Base-by-base conservation (phyloP, 2,113 vertebrate species). In the Callocephalon fimbriatum region DNA sequence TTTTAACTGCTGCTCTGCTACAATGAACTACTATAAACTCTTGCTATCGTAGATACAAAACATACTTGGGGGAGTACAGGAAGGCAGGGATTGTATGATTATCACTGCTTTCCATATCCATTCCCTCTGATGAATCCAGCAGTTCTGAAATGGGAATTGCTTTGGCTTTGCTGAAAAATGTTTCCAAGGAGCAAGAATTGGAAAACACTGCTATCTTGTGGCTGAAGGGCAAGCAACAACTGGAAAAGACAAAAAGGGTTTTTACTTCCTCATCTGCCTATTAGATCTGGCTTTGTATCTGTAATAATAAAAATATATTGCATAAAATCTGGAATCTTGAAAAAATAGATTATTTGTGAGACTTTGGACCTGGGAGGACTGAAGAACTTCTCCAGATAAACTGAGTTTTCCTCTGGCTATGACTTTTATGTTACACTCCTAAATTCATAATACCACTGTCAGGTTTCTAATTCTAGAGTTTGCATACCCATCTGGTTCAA, bases 191-290 rank as follows among this genome's bases (percentile, higher is more conserved):
- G 45, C 59, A 91, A 96, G 78, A 58, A 37, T 91, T 98, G 85
- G 88, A 92, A 92, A 94, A 98, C 89, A 96, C 51, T 96, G 98
- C 97, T 50, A 81, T 87, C 98, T 77, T 68, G 98, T 98, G 98
- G 93, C 50, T 4, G 22, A 66, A 88, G 9, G 15, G 26, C 7
- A 20, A 97, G 94, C 16, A 76, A 75, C 95, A 68, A 18, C 21
- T 65, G 32, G 23, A 42, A 83, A 90, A 73, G 53, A 17, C n/a
- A 72, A 75, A 38, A 88, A 47, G 4, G 5, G 21, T 35, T 58
- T 35, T 35, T 37, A 2, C 15, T 38, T 73, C 26, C 15, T 56
- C 7, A 25, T 18, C 27, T 18, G 4, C 3, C 8, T 44, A 4
- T 47, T 47, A 38, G 37, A 10, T 61, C 37, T 25, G 58, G 10